These are phyloP conservation scores for Dromiciops gliroides DNA, from an alignment of 2,113 vertebrate genomes.

Conservation along the genomic window DNA sequence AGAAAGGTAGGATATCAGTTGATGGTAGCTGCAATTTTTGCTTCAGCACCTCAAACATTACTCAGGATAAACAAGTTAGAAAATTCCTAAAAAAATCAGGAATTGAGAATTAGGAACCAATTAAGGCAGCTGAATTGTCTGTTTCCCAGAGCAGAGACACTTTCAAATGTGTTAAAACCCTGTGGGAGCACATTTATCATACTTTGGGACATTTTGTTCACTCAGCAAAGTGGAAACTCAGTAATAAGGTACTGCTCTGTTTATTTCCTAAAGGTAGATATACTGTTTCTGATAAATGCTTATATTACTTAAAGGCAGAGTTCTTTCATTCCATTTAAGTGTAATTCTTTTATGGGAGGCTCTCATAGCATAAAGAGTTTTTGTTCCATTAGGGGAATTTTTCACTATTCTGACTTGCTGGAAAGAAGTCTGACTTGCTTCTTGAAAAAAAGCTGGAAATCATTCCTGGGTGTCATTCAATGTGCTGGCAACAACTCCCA, in stretches of 20 bases:
- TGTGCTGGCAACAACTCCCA: background rate
- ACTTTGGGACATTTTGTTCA: constrained; percentile 17
- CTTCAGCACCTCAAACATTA: background rate
- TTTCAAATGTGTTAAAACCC: constrained; percentile 18
- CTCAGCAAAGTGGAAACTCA: background rate
- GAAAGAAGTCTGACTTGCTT: background rate
- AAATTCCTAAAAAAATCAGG: constrained; percentile 31
- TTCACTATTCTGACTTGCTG: background rate
- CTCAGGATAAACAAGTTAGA: background rate
- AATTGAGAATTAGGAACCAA: constrained; percentile 22
- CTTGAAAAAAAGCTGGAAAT: background rate
- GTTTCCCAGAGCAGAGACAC: background rate
- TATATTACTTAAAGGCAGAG: constrained; percentile 3
- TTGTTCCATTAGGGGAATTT: background rate
- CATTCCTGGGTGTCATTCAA: background rate
- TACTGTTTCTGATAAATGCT: constrained; percentile 15
- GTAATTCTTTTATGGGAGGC: background rate
- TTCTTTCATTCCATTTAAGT: background rate
- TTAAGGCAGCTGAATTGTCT: background rate
- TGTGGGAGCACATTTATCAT: background rate
- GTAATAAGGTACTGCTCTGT: background rate
- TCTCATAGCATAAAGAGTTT: background rate
- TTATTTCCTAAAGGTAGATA: constrained; percentile 32
- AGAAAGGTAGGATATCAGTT: background rate
- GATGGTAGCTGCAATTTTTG: background rate